Conservation (phyloP, 2,797 vertebrate species). For the Sebastes cheni region DNA sequence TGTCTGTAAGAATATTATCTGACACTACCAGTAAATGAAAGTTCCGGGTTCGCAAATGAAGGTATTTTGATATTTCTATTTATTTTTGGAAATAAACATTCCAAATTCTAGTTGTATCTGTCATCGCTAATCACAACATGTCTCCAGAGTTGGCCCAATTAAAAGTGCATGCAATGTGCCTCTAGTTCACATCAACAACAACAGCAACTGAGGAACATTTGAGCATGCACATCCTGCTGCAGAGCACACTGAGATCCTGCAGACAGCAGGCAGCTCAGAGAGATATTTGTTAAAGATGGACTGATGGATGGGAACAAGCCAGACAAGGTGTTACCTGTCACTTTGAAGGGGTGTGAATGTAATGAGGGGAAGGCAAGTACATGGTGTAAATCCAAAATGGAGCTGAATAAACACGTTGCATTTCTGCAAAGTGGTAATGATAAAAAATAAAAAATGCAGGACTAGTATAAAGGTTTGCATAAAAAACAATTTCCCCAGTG, state of each 20-base stretch:
- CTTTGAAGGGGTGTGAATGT: neutral
- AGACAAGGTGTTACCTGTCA: constrained; percentile 21
- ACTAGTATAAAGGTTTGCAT: neutral
- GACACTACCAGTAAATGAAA: neutral
- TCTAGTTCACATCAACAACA: neutral
- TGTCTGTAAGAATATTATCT: neutral
- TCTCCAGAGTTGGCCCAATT: neutral
- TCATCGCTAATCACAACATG: neutral
- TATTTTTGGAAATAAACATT: neutral
- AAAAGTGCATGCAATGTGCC: neutral
- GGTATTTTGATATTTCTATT: neutral
- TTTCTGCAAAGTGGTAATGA: neutral
- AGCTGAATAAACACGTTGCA: neutral
- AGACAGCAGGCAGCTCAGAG: neutral
- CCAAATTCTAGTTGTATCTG: neutral
- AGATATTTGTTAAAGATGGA: neutral
- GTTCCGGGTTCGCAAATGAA: neutral
- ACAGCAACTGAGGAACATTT: neutral
- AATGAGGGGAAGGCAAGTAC: neutral
- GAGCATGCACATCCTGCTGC: neutral
- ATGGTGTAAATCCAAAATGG: neutral
- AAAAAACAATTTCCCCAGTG: neutral
- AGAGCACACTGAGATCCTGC: neutral
- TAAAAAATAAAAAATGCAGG: neutral
- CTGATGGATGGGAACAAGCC: constrained; percentile 14